Conservation (phyloP, 2,888 invertebrate species). For the Arctia plantaginis region DNA sequence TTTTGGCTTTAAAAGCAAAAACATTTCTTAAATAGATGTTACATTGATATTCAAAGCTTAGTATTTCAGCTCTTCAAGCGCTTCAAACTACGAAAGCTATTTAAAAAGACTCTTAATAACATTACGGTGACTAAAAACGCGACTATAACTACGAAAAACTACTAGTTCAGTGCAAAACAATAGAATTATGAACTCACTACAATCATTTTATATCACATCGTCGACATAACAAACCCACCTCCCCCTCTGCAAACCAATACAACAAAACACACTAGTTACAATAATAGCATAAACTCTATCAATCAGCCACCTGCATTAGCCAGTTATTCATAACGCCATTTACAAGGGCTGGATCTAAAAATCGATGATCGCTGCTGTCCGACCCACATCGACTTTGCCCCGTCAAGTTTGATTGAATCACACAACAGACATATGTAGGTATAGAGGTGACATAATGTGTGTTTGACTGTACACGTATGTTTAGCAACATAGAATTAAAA, state of each 20-base stretch:
- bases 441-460: conserved; percentile 56
- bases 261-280: conserved; percentile 15
- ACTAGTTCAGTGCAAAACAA: too few species aligned
- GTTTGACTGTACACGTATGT: conserved; percentile 11
- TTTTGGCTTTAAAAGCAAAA: too few species aligned
- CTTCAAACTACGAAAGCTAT: too few species aligned
- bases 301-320: conserved; percentile 54
- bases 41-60: too few species aligned
- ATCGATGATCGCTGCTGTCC: conserved; percentile 80
- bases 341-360: conserved; percentile 68
- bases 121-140: too few species aligned
- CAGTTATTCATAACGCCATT: conserved; percentile 61
- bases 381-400: conserved; percentile 85
- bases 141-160: too few species aligned
- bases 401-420: conserved; percentile 85
- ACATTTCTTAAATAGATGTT: too few species aligned
- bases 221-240: conserved; percentile 1
- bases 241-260: conserved; percentile 10
- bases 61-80: too few species aligned
- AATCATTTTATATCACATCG: not conserved
- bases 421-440: conserved; percentile 50
- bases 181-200: not conserved
- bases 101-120: too few species aligned
- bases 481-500: conserved; percentile 21
- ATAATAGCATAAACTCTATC: conserved; percentile 35